Evolutionary conservation across 2,888 invertebrate genomes (phyloP).

Genomic region (Eugnorisma glareosa): DNA sequence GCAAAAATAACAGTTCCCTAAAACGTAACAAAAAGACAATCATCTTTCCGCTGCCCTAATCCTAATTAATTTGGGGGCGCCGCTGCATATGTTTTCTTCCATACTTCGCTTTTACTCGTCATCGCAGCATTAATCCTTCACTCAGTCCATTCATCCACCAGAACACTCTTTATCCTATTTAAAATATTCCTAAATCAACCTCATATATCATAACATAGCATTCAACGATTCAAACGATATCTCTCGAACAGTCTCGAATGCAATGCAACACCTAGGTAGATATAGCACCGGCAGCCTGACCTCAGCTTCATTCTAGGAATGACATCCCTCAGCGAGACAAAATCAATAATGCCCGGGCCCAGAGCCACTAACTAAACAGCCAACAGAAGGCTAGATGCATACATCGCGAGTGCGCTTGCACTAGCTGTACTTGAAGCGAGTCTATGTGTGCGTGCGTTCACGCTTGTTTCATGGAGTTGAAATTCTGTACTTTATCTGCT

Average conservation of each 20-base stretch:
- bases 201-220: neutral
- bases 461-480: neutral
- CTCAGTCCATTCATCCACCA: neutral
- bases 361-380: neutral
- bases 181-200: neutral
- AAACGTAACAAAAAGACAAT: neutral
- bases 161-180: neutral
- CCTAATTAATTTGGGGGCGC: neutral
- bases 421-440: neutral
- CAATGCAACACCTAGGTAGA: conserved; percentile 8
- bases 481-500: conserved; percentile 19
- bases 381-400: conserved; percentile 23
- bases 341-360: conserved; percentile 53
- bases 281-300: conserved; percentile 5
- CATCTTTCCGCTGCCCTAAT: too few relatives aligned
- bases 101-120: neutral
- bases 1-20: neutral
- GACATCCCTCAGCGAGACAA: conserved; percentile 47
- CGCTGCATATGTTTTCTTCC: neutral
- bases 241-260: conserved; percentile 12
- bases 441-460: conserved; percentile 4
- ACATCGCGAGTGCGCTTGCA: too few relatives aligned
- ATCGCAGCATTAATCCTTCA: neutral
- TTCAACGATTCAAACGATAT: conserved; percentile 10
- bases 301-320: conserved; percentile 39